Evolutionary conservation across 1,140 invertebrate species (phyloP).

Genomic region (Teleogryllus occipitalis): DNA sequence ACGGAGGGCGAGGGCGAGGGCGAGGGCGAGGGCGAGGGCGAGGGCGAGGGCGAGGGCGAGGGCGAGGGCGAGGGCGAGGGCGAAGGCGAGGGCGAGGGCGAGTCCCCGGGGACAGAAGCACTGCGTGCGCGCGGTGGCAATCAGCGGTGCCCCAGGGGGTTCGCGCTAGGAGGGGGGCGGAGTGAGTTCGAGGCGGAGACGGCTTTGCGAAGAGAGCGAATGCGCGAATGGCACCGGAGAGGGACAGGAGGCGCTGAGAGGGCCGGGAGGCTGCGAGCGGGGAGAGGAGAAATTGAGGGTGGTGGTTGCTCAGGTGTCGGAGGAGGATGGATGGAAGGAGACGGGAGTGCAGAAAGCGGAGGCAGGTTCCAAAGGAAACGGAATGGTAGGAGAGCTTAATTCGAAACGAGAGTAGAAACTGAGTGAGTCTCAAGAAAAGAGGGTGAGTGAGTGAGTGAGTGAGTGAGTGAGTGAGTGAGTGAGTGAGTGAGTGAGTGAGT

Average conservation of each 20-base stretch:
- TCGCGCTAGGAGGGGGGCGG: background rate
- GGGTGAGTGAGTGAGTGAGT: background rate
- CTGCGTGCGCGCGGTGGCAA: too few species aligned
- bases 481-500: too few species aligned
- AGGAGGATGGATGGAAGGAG: background rate
- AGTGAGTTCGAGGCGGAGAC: background rate
- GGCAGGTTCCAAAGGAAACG: too few species aligned
- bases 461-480: background rate
- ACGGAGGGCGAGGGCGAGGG: too few species aligned
- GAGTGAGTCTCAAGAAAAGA: background rate
- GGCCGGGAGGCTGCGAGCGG: background rate
- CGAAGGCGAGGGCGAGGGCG: too few species aligned
- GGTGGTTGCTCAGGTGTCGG: background rate
- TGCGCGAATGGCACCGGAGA: background rate
- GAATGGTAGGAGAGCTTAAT: conserved; percentile 2
- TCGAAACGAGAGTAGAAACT: background rate
- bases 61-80: too few species aligned
- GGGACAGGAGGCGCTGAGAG: background rate
- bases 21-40: too few species aligned
- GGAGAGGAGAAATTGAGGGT: background rate
- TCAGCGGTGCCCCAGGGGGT: too few species aligned
- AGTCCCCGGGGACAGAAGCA: too few species aligned
- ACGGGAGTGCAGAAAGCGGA: too few species aligned
- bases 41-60: too few species aligned
- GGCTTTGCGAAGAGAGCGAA: background rate